These are phyloP conservation scores for Drosophila bocqueti DNA, from an alignment of 1,140 invertebrate species.

Conservation along the genomic window DNA sequence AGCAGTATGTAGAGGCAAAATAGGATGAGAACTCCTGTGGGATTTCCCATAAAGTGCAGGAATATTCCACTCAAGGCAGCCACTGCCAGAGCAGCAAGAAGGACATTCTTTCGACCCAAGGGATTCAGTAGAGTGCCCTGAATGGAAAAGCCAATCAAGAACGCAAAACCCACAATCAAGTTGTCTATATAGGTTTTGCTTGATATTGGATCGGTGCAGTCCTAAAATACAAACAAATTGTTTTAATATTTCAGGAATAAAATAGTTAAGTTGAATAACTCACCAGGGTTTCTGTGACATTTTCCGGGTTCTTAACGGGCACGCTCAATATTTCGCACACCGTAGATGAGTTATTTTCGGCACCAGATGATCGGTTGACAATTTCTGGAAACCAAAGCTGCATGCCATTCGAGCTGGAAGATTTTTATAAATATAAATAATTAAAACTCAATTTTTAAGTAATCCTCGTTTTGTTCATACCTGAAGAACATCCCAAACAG, in stretches of 20 bases:
- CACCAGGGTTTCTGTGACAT: slow-evolving; percentile 33
- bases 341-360: slow-evolving; percentile 49
- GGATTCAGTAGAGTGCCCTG: slow-evolving; percentile 78
- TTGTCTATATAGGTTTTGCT: slow-evolving; percentile 83
- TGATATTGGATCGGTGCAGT: slow-evolving; percentile 77
- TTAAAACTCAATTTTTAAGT: background rate
- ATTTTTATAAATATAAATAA: background rate
- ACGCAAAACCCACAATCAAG: slow-evolving; percentile 79
- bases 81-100: slow-evolving; percentile 56
- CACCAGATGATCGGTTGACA: slow-evolving; percentile 76
- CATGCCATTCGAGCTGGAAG: slow-evolving; percentile 76
- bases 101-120: slow-evolving; percentile 79
- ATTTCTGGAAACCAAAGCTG: slow-evolving; percentile 85
- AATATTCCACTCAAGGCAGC: slow-evolving; percentile 64
- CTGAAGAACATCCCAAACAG: slow-evolving; percentile 82
- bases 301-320: slow-evolving; percentile 10
- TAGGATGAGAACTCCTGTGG: slow-evolving; percentile 71
- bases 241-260: background rate
- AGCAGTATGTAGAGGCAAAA: slow-evolving; percentile 84
- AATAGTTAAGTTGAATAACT: background rate
- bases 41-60: slow-evolving; percentile 71
- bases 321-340: slow-evolving; percentile 70
- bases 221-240: slow-evolving; percentile 34
- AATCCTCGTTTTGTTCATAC: slow-evolving; percentile 21
- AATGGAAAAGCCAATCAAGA: slow-evolving; percentile 75